Conservation (phyloP, 2,888 invertebrate species). For the Drosophila demipolita region DNA sequence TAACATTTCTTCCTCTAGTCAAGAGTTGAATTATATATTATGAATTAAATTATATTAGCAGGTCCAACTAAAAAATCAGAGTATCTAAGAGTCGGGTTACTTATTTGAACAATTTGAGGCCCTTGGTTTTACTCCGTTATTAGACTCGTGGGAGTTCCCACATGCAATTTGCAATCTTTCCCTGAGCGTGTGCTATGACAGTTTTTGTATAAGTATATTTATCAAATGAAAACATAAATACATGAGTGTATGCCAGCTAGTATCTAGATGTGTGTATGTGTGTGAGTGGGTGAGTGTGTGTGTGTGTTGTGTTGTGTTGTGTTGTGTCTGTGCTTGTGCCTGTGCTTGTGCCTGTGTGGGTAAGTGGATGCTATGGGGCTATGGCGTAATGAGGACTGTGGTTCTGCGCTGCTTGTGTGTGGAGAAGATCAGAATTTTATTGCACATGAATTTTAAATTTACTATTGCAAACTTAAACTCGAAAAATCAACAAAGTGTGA, state of each 20-base stretch:
- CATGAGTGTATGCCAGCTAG: constrained; percentile 27
- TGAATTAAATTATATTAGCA: not conserved
- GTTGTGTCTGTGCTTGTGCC: not conserved
- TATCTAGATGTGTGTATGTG: constrained; percentile 10
- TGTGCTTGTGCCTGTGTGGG: constrained; percentile 4
- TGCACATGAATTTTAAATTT: constrained; percentile 62
- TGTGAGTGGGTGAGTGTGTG: constrained; percentile 5
- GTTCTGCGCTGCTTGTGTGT: constrained; percentile 13
- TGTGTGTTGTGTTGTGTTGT: not conserved
- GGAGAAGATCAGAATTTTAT: constrained; percentile 57
- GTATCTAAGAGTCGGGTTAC: constrained; percentile 7
- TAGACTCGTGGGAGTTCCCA: constrained; percentile 67
- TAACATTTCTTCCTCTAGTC: not conserved
- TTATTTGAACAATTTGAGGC: not conserved
- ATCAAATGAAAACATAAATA: constrained; percentile 65
- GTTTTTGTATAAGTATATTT: constrained; percentile 66
- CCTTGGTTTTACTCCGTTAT: constrained; percentile 57
- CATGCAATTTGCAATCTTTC: constrained; percentile 71
- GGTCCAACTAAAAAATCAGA: constrained; percentile 6
- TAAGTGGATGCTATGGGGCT: constrained; percentile 4
- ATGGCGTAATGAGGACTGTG: constrained; percentile 51
- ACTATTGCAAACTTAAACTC: constrained; percentile 33
- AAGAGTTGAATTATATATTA: not conserved
- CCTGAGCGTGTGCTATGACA: constrained; percentile 51
- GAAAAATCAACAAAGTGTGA: constrained; percentile 51